These are phyloP conservation scores for Australoheros facetus DNA, from an alignment of 2,797 vertebrate species.

Conservation along the genomic window DNA sequence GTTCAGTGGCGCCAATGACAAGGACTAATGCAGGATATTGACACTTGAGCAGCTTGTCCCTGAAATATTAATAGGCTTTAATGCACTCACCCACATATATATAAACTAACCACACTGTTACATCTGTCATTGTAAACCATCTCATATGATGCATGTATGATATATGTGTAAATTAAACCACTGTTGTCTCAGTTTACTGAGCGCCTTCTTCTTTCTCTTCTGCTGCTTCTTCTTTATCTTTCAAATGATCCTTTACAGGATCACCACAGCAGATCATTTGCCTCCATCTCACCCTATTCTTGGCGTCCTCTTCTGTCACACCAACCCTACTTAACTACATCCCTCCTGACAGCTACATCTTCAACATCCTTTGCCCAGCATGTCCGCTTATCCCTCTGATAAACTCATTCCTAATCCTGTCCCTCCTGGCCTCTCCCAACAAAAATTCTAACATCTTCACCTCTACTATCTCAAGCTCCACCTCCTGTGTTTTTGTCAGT, in stretches of 20 bases:
- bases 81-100: neutral
- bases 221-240: neutral
- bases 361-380: neutral
- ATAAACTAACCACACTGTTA: neutral
- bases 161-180: neutral
- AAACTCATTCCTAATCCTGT: neutral
- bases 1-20: neutral
- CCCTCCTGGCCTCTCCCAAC: neutral
- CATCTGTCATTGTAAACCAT: neutral
- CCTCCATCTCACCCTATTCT: neutral
- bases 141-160: neutral
- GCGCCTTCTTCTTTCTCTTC: neutral
- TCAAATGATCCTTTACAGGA: neutral
- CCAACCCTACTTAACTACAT: no score
- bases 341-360: neutral
- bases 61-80: conserved; percentile 2
- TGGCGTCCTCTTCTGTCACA: neutral
- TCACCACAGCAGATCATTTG: neutral
- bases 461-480: neutral
- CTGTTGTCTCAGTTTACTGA: neutral
- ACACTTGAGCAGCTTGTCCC: neutral
- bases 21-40: neutral
- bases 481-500: neutral
- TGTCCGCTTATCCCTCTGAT: neutral
- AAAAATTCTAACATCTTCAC: neutral